Evolutionary conservation across 2,797 vertebrate species (phyloP).

Genomic region (Molothrus aeneus): DNA sequence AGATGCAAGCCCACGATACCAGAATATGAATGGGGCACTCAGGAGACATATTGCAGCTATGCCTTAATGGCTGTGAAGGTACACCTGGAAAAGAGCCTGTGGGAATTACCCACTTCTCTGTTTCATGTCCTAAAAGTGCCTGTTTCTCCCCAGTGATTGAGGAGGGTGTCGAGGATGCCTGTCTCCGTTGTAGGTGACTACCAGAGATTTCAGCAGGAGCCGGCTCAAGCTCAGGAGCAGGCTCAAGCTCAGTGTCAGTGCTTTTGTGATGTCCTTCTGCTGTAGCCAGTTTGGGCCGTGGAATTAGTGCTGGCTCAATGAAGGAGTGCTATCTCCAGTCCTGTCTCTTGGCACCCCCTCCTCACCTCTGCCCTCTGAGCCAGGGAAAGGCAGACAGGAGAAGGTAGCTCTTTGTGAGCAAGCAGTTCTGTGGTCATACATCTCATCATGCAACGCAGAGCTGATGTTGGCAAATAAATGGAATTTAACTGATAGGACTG

Average conservation of each 20-base stretch:
- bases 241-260: neutral
- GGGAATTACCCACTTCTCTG: neutral
- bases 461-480: neutral
- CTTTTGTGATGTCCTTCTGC: neutral
- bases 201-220: neutral
- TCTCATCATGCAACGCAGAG: neutral
- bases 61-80: neutral
- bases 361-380: neutral
- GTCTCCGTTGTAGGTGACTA: neutral
- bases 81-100: neutral
- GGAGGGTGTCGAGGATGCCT: neutral
- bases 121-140: neutral
- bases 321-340: neutral
- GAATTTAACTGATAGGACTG: neutral
- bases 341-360: accelerated
- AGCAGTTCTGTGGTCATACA: neutral
- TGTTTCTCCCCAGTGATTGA: neutral
- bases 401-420: accelerated
- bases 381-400: neutral
- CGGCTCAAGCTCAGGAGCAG: neutral
- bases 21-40: neutral
- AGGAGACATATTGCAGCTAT: neutral
- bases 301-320: neutral
- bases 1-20: neutral
- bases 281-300: neutral